Evolutionary conservation across 2,888 invertebrate genomes (phyloP).

Genomic region (Volucella inflata): DNA sequence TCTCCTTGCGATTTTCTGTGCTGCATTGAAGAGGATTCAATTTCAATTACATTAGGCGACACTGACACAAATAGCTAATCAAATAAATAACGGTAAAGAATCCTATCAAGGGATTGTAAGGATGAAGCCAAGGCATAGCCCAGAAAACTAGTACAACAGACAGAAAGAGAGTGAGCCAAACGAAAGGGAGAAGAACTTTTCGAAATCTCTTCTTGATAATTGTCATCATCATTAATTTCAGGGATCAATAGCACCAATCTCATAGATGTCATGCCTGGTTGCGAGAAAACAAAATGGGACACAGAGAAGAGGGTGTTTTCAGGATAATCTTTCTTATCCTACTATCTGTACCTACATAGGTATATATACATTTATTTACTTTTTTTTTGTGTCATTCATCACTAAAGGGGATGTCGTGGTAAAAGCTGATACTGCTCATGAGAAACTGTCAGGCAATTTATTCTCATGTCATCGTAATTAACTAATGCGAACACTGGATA

Average conservation of each 20-base stretch:
- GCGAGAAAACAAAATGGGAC: not conserved
- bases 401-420: slow-evolving; percentile 11
- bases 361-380: not conserved
- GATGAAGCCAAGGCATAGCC: not conserved
- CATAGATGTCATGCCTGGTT: slow-evolving; percentile 68
- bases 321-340: slow-evolving; percentile 47
- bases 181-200: slow-evolving; percentile 8
- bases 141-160: not conserved
- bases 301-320: not conserved
- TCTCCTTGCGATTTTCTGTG: not conserved
- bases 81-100: slow-evolving; percentile 67
- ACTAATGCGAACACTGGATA: slow-evolving; percentile 65
- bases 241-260: slow-evolving; percentile 66
- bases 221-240: slow-evolving; percentile 63
- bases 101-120: slow-evolving; percentile 53
- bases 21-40: slow-evolving; percentile 57
- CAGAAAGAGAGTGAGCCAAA: not conserved
- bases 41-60: slow-evolving; percentile 71
- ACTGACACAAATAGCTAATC: slow-evolving; percentile 74
- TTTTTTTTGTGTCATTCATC: slow-evolving; percentile 59
- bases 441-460: slow-evolving; percentile 71
- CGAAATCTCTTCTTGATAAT: slow-evolving; percentile 57
- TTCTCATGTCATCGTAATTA: slow-evolving; percentile 73
- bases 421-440: slow-evolving; percentile 15
- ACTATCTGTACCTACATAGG: not conserved